Percentiles rank a stretch among this genome's conserved stretches.
These are phyloP conservation scores for Pterocles burchelli DNA, from an alignment of 2,113 vertebrate species.

Conservation along the genomic window DNA sequence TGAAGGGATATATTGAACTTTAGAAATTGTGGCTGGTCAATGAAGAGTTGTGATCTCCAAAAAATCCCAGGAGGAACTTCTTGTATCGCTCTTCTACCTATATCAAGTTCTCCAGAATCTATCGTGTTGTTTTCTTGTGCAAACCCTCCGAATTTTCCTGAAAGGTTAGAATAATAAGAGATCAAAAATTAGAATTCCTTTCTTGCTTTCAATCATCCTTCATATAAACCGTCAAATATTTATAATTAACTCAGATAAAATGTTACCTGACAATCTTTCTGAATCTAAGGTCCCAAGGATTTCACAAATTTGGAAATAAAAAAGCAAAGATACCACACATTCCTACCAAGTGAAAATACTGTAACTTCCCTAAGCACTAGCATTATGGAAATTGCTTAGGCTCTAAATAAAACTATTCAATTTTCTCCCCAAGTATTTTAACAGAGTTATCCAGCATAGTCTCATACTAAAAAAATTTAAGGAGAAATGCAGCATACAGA, in stretches of 20 bases:
- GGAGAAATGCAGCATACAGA: neutral
- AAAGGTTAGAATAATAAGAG: slow-evolving; percentile 34
- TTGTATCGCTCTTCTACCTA: slow-evolving; percentile 88
- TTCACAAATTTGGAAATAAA: neutral
- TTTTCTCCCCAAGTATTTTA: neutral
- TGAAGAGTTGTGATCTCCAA: slow-evolving; percentile 92
- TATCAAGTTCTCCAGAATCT: slow-evolving; percentile 92
- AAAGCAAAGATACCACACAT: neutral
- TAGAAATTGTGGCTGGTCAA: slow-evolving; percentile 92
- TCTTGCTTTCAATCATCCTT: neutral
- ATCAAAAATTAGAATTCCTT: neutral
- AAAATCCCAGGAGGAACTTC: slow-evolving; percentile 93
- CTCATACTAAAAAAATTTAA: neutral
- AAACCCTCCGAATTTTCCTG: slow-evolving; percentile 84
- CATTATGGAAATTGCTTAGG: neutral
- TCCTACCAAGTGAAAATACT: slow-evolving; percentile 5
- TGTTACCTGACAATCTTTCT: neutral
- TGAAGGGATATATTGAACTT: slow-evolving; percentile 99
- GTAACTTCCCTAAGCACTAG: neutral
- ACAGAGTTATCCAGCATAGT: neutral
- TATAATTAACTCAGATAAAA: slow-evolving; percentile 13
- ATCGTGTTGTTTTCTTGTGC: slow-evolving; percentile 94
- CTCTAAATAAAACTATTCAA: neutral
- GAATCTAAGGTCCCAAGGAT: neutral
- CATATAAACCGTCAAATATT: neutral